Percentiles rank a stretch among this genome's conserved stretches.
These are phyloP conservation scores for Drosophila buzzatii DNA, from an alignment of 2,888 invertebrate genomes.

Conservation along the genomic window DNA sequence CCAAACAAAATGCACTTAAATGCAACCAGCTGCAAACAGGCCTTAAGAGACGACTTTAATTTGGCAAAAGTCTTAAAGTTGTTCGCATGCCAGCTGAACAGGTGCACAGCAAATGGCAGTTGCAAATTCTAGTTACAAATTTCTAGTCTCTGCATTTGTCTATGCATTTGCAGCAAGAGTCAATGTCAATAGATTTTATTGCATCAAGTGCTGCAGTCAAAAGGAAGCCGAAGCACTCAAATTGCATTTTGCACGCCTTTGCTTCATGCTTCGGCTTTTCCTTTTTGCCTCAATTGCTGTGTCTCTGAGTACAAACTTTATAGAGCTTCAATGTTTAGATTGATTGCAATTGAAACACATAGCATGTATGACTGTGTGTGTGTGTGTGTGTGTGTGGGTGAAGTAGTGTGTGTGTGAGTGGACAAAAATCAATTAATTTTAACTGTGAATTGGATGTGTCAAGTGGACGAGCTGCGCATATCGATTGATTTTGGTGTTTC, in stretches of 20 bases:
- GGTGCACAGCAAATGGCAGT: conserved; percentile 46
- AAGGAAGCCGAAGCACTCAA: conserved; percentile 38
- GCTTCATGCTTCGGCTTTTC: not conserved
- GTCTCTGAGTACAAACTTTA: conserved; percentile 44
- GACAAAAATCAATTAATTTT: conserved; percentile 53
- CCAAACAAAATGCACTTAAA: not conserved
- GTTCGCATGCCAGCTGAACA: conserved; percentile 26
- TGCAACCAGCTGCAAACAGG: not conserved
- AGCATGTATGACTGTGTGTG: not conserved
- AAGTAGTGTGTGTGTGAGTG: not conserved
- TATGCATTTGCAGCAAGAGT: conserved; percentile 36
- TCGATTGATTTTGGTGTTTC: conserved; percentile 32
- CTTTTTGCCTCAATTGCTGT: not conserved
- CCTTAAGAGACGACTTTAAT: not conserved
- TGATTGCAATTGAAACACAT: conserved; percentile 54
- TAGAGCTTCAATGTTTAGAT: conserved; percentile 49
- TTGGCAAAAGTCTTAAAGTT: conserved; percentile 28
- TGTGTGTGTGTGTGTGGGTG: conserved; percentile 1
- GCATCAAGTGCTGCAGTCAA: conserved; percentile 36
- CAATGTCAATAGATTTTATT: conserved; percentile 57
- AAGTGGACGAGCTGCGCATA: conserved; percentile 14
- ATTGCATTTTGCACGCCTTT: conserved; percentile 46
- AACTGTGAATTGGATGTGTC: conserved; percentile 14
- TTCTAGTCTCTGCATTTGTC: not conserved
- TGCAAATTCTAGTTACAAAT: not conserved